Conservation (phyloP, 2,113 vertebrate genomes). For the Talpa occidentalis region DNA sequence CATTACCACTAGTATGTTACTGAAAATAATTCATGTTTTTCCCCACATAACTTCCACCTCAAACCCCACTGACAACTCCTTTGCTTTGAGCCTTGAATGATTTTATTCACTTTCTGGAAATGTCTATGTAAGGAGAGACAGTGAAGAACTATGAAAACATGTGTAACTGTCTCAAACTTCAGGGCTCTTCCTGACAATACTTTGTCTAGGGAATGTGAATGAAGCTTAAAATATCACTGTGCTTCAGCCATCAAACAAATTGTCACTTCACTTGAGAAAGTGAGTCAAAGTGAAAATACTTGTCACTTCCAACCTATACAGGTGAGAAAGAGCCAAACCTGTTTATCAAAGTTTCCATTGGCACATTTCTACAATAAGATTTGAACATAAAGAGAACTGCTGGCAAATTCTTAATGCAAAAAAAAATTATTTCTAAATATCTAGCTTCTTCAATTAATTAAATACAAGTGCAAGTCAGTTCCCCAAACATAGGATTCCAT, state of each 20-base stretch:
- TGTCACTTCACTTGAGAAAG: constrained; percentile 47
- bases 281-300: constrained; percentile 52
- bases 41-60: not conserved
- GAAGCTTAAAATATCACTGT: constrained; percentile 59
- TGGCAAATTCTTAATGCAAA: constrained; percentile 38
- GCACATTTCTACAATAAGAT: not conserved
- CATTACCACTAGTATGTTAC: not conserved
- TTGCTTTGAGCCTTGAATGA: constrained; percentile 19
- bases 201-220: constrained; percentile 55
- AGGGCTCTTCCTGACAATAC: constrained; percentile 29
- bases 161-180: constrained; percentile 5
- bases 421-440: not conserved
- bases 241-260: constrained; percentile 21
- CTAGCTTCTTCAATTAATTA: not conserved
- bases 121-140: not conserved
- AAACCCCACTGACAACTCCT: not conserved
- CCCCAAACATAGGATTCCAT: not conserved
- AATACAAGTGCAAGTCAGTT: not conserved
- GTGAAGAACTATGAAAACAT: not conserved
- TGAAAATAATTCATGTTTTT: constrained; percentile 14
- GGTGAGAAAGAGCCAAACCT: not conserved
- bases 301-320: constrained; percentile 10
- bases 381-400: not conserved
- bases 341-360: not conserved
- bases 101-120: constrained; percentile 55